Evolutionary conservation across 2,113 vertebrate species (phyloP).

Genomic region (Potamarius usumacintae): DNA sequence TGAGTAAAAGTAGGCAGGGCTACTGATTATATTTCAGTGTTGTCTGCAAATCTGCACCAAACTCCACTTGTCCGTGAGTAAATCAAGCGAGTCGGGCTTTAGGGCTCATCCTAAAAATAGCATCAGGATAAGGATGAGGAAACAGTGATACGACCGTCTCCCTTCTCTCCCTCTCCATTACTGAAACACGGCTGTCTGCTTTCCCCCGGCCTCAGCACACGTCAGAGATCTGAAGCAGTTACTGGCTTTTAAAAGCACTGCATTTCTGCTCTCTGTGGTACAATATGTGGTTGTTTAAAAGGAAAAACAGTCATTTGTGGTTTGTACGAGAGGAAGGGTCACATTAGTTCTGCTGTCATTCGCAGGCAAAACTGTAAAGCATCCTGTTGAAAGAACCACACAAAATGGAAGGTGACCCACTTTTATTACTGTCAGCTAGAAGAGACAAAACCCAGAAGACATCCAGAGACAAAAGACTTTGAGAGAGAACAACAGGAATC

Average conservation of each 20-base stretch:
- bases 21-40: not conserved
- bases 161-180: conserved; percentile 20
- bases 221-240: conserved; percentile 12
- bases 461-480: conserved; percentile 4
- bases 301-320: conserved; percentile 45
- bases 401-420: conserved; percentile 28
- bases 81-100: conserved; percentile 15
- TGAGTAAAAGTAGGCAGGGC: not conserved
- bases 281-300: conserved; percentile 47
- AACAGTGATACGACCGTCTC: not conserved
- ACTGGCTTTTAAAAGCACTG: conserved; percentile 20
- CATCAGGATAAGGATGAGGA: not conserved
- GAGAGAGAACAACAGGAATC: not conserved
- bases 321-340: conserved; percentile 17
- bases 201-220: conserved; percentile 1
- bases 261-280: conserved; percentile 36
- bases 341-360: conserved; percentile 50
- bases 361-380: conserved; percentile 47
- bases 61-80: not conserved
- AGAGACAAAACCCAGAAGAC: conserved; percentile 21
- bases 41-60: not conserved
- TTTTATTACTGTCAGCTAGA: conserved; percentile 3
- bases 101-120: conserved; percentile 19
- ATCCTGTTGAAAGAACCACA: conserved; percentile 42
- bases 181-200: conserved; percentile 14